Percentiles rank a stretch among this genome's conserved stretches.
Evolutionary conservation across 2,888 invertebrate genomes (phyloP).

Genomic region (Eulithis testata): DNA sequence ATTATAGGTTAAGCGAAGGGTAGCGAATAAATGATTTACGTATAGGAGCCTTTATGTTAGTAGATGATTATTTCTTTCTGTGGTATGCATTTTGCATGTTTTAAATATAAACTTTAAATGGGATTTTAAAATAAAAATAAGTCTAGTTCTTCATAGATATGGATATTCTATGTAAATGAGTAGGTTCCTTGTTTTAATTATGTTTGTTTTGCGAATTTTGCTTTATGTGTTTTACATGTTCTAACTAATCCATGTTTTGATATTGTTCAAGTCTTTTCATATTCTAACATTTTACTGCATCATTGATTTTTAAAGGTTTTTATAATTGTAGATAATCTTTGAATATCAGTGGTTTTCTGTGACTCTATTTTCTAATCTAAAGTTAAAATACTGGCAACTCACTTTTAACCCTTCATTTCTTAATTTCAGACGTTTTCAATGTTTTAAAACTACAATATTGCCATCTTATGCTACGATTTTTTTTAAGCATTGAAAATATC

Average conservation of each 20-base stretch:
- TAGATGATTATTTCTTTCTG: constrained; percentile 11
- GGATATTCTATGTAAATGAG: constrained; percentile 16
- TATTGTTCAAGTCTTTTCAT: constrained; percentile 24
- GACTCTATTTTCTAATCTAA: neutral
- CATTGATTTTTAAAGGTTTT: constrained; percentile 16
- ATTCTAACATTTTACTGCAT: constrained; percentile 14
- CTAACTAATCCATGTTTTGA: constrained; percentile 22
- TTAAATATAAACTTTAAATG: constrained; percentile 26
- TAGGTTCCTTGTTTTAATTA: constrained; percentile 31
- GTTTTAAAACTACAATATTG: neutral
- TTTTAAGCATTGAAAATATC: constrained; percentile 17
- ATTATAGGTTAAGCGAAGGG: neutral
- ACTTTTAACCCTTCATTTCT: constrained; percentile 14
- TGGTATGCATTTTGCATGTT: constrained; percentile 32
- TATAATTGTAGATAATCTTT: neutral
- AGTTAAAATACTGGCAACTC: constrained; percentile 8
- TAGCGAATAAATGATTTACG: neutral
- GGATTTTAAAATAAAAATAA: constrained; percentile 9
- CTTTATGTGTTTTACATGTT: constrained; percentile 40
- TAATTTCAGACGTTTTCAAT: constrained; percentile 21
- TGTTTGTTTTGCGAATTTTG: constrained; percentile 42
- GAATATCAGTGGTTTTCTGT: constrained; percentile 12
- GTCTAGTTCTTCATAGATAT: constrained; percentile 15
- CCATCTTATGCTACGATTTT: neutral
- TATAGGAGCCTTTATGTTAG: neutral